Evolutionary conservation across 2,888 invertebrate species (phyloP).

Genomic region (Furcula furcula): DNA sequence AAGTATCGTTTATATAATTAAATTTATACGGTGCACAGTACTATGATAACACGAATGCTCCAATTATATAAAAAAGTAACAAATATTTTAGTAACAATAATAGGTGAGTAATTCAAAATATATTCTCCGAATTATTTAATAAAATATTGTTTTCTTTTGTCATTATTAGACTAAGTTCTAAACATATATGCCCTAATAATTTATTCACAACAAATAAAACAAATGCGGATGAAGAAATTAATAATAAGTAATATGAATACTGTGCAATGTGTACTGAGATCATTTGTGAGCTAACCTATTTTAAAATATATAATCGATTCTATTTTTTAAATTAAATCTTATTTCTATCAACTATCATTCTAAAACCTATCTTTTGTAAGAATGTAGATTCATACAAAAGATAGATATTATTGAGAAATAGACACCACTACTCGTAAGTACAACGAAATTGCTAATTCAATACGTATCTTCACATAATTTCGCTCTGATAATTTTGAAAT

Average conservation of each 20-base stretch:
- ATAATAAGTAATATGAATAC: constrained; percentile 48
- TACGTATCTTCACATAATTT: too few species aligned
- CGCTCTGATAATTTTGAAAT: too few species aligned
- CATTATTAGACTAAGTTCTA: background rate
- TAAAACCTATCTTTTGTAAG: too few species aligned
- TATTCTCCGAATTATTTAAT: background rate
- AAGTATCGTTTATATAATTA: background rate
- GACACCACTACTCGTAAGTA: background rate
- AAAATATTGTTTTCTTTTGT: background rate
- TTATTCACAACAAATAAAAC: constrained; percentile 1
- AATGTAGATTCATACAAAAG: background rate
- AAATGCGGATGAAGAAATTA: constrained; percentile 17
- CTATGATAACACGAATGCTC: background rate
- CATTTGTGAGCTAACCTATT: constrained; percentile 42
- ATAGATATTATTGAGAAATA: background rate
- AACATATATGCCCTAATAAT: background rate
- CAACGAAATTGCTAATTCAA: too few species aligned
- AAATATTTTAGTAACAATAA: constrained; percentile 7
- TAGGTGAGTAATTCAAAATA: constrained; percentile 1
- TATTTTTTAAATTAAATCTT: background rate
- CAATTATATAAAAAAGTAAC: background rate
- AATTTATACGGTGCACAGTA: background rate
- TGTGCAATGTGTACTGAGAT: constrained; percentile 69
- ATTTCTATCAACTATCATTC: too few species aligned
- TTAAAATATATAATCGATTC: background rate